phyloP scores from a whole-genome alignment of 2,888 invertebrate genomes.

The Drosophila crucigera region DNA sequence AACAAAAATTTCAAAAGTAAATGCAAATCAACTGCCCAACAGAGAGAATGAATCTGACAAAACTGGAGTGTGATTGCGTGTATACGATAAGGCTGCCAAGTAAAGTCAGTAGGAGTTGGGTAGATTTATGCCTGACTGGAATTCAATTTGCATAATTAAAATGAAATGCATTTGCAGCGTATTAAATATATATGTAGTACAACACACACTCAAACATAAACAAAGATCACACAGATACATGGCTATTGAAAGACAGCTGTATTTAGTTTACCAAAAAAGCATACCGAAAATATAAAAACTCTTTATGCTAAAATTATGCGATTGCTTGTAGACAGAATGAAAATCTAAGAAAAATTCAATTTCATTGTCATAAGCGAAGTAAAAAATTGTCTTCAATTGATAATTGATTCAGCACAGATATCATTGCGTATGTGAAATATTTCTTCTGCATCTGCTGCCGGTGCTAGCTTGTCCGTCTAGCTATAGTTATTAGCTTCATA shows the following conservation, averaged over 20 bases:
- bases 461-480: constrained; percentile 4
- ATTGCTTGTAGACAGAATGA: constrained; percentile 13
- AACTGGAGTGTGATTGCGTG: background rate
- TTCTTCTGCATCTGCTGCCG: background rate
- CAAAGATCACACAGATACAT: constrained; percentile 1
- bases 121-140: constrained; percentile 67
- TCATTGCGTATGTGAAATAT: constrained; percentile 31
- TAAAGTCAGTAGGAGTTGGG: constrained; percentile 12
- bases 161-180: constrained; percentile 60
- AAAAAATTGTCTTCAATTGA: constrained; percentile 7
- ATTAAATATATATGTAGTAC: constrained; percentile 34
- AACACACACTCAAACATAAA: constrained; percentile 10
- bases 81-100: background rate
- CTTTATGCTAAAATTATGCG: constrained; percentile 37
- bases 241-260: background rate
- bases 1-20: constrained; percentile 68
- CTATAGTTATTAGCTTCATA: constrained; percentile 32
- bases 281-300: constrained; percentile 35
- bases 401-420: constrained; percentile 26
- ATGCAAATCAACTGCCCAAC: constrained; percentile 55
- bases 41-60: background rate
- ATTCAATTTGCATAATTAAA: constrained; percentile 76
- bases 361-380: constrained; percentile 24
- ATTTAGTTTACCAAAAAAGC: constrained; percentile 16
- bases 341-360: constrained; percentile 34